Evolutionary conservation across 2,797 vertebrate species (phyloP).

Genomic region (Muscicapa comitata): DNA sequence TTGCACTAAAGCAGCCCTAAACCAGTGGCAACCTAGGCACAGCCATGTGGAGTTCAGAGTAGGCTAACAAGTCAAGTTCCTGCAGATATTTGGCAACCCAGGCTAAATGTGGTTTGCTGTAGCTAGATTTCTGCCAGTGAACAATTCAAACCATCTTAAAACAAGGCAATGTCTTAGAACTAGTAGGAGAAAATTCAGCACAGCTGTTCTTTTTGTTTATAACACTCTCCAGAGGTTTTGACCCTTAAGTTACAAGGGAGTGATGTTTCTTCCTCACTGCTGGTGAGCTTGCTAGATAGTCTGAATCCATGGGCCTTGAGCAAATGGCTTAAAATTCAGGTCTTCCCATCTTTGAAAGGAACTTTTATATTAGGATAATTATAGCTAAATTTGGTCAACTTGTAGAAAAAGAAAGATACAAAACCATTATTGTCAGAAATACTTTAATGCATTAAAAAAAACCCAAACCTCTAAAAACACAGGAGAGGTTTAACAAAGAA

Average conservation of each 20-base stretch:
- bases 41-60: rapidly evolving
- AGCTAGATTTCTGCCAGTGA: background rate
- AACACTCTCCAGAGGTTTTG: background rate
- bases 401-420: background rate
- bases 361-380: background rate
- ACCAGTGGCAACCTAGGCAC: background rate
- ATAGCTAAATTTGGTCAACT: background rate
- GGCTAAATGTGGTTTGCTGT: background rate
- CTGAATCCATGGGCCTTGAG: background rate
- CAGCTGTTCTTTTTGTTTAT: background rate
- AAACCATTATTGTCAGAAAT: background rate
- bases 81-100: background rate
- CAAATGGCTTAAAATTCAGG: background rate
- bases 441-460: rapidly evolving
- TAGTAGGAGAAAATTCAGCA: background rate
- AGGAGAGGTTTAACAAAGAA: background rate
- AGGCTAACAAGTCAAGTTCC: background rate
- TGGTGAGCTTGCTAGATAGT: background rate
- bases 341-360: background rate
- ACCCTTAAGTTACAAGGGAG: background rate
- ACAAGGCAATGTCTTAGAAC: background rate
- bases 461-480: rapidly evolving
- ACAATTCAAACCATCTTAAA: background rate
- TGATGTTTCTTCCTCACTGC: background rate
- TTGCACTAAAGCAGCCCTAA: background rate